phyloP scores from a whole-genome alignment of 2,113 vertebrate species.

The Nesoenas mayeri region DNA sequence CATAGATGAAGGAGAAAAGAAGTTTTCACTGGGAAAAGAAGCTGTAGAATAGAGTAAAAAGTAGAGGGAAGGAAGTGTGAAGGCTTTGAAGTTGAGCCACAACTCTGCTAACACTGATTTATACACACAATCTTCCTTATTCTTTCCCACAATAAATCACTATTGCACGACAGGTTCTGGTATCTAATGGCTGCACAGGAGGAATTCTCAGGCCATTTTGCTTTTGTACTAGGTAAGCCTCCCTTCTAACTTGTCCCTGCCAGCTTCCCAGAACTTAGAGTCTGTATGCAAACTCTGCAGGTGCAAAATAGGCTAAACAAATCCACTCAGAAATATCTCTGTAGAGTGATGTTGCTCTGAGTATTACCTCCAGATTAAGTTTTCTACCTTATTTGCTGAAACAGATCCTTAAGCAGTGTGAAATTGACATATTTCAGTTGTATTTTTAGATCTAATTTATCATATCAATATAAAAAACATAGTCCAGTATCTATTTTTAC shows the following conservation, averaged over 20 bases:
- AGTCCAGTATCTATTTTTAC: background rate
- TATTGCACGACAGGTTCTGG: background rate
- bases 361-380: background rate
- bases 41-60: background rate
- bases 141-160: constrained; percentile 51
- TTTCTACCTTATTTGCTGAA: background rate
- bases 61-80: constrained; percentile 18
- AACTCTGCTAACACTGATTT: constrained; percentile 25
- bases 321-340: background rate
- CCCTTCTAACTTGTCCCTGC: background rate
- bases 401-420: background rate
- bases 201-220: background rate
- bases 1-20: background rate
- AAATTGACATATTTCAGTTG: background rate
- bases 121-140: constrained; percentile 10
- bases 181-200: constrained; percentile 9
- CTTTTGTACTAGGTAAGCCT: background rate
- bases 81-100: constrained; percentile 43
- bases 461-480: background rate
- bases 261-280: background rate
- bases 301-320: background rate
- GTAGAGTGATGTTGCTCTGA: background rate
- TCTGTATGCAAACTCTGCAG: background rate
- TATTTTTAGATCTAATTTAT: background rate
- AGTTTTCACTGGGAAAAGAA: background rate